These are phyloP conservation scores for Leptinotarsa tumamoca DNA, from an alignment of 2,888 invertebrate genomes.

Conservation along the genomic window DNA sequence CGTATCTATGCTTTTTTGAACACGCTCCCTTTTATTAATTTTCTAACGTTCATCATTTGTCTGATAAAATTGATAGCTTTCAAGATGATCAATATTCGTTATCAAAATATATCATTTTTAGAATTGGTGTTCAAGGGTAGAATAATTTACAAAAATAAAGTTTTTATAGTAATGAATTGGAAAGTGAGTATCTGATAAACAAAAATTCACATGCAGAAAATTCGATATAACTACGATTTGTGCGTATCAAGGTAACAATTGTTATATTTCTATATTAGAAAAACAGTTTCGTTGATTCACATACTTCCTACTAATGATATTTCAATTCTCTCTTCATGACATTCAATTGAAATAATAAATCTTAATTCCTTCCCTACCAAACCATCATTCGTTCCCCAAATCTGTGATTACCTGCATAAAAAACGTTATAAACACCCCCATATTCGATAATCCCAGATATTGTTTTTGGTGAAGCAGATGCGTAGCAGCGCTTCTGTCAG, in stretches of 20 bases:
- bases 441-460: constrained; percentile 56
- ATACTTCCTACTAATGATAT: neutral
- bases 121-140: too few relatives aligned
- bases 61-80: too few relatives aligned
- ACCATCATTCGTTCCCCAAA: constrained; percentile 35
- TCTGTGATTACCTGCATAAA: constrained; percentile 46
- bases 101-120: too few relatives aligned
- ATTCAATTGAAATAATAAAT: constrained; percentile 36
- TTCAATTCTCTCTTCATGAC: neutral
- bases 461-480: constrained; percentile 59
- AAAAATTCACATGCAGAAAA: too few relatives aligned
- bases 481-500: constrained; percentile 57
- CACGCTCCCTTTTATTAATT: too few relatives aligned
- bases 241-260: too few relatives aligned
- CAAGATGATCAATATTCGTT: too few relatives aligned
- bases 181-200: neutral
- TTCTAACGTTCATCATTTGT: too few relatives aligned
- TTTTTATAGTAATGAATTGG: constrained; percentile 2
- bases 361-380: constrained; percentile 29
- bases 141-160: neutral
- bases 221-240: too few relatives aligned
- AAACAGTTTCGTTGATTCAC: constrained; percentile 2
- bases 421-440: constrained; percentile 52
- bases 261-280: constrained; percentile 15
- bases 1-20: too few relatives aligned